Percentiles rank a stretch among this genome's conserved stretches.
Evolutionary conservation across 2,797 vertebrate genomes (phyloP).

Genomic region (Anguilla megastoma): DNA sequence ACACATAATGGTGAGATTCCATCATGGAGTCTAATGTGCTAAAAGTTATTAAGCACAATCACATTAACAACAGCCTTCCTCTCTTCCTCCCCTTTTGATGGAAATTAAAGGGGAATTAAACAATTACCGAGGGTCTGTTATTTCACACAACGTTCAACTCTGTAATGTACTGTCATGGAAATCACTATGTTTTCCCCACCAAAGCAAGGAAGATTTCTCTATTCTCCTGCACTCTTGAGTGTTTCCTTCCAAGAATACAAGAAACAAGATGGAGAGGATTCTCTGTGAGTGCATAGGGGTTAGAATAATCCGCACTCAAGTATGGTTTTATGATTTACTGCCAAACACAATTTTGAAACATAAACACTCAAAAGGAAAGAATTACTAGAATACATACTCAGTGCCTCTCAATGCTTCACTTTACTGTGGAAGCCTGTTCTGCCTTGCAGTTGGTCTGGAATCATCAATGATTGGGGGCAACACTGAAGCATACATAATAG

Average conservation of each 20-base stretch:
- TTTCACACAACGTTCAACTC: slow-evolving; percentile 38
- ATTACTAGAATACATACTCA: background rate
- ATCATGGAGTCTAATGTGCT: slow-evolving; percentile 71
- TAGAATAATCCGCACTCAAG: background rate
- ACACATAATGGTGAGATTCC: slow-evolving; percentile 69
- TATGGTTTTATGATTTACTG: background rate
- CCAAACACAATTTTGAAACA: background rate
- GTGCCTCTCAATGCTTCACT: background rate
- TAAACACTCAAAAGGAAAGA: background rate
- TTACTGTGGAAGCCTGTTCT: background rate
- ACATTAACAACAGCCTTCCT: slow-evolving; percentile 58
- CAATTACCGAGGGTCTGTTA: slow-evolving; percentile 68
- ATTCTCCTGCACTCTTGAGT: background rate
- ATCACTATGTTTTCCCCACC: slow-evolving; percentile 3
- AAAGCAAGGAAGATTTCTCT: background rate
- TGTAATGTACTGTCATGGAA: slow-evolving; percentile 13
- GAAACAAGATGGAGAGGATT: background rate
- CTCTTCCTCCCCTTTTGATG: slow-evolving; percentile 48
- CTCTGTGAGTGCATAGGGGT: background rate
- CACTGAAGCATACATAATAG: background rate
- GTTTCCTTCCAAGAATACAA: slow-evolving; percentile 8
- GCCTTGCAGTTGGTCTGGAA: background rate
- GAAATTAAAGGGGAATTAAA: slow-evolving; percentile 71
- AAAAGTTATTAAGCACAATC: slow-evolving; percentile 77
- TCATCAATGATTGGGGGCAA: background rate